phyloP scores from a whole-genome alignment of 2,797 vertebrate genomes.

The Antrozous pallidus region DNA sequence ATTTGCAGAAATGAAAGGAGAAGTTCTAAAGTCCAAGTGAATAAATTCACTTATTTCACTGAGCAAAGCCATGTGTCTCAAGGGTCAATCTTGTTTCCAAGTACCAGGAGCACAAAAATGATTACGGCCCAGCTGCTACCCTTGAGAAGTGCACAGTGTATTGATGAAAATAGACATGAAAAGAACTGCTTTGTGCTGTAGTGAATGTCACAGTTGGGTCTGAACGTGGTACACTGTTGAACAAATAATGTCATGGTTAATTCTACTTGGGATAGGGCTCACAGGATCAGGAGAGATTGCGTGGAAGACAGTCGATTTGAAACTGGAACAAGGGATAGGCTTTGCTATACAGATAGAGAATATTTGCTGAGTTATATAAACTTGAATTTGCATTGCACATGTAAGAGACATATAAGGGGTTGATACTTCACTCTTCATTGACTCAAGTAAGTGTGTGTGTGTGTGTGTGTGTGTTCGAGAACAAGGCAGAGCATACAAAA shows the following conservation, averaged over 20 bases:
- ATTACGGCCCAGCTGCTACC: not conserved
- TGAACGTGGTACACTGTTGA: not conserved
- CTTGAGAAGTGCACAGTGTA: not conserved
- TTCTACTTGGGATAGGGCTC: not conserved
- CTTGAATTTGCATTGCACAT: not conserved
- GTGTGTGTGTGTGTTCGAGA: not conserved
- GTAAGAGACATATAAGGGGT: not conserved
- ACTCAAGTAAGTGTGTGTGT: too few species aligned
- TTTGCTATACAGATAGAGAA: not conserved
- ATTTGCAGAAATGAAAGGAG: slow-evolving; percentile 25
- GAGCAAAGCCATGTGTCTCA: not conserved
- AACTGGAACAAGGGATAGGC: not conserved
- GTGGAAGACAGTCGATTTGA: not conserved
- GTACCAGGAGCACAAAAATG: not conserved
- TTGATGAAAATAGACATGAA: not conserved
- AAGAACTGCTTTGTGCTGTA: not conserved
- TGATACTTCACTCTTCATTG: too few species aligned
- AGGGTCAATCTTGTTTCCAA: not conserved
- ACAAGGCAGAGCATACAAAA: not conserved
- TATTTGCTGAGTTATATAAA: not conserved
- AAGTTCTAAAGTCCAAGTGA: not conserved
- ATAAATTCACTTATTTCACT: not conserved
- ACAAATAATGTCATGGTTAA: not conserved
- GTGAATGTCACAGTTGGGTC: not conserved
- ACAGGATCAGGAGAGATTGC: not conserved